Evolutionary conservation across 2,113 vertebrate genomes (phyloP).

Genomic region (Herpailurus yagouaroundi): DNA sequence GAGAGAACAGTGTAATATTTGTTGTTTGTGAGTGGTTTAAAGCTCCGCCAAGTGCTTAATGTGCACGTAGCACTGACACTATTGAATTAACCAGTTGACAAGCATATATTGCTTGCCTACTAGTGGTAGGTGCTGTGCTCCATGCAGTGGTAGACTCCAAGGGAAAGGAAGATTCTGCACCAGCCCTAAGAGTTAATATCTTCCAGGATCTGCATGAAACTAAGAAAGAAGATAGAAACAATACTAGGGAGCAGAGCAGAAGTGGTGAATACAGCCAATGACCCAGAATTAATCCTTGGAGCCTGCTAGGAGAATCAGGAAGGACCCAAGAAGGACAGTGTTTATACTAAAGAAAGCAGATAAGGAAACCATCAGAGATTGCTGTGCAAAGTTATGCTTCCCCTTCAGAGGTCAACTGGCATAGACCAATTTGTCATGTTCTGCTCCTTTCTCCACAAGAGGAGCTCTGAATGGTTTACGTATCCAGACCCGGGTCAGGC

Average conservation of each 20-base stretch:
- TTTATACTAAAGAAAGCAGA: constrained; percentile 81
- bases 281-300: constrained; percentile 41
- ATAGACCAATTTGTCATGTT: constrained; percentile 80
- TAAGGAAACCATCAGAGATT: constrained; percentile 78
- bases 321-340: constrained; percentile 47
- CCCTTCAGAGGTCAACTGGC: constrained; percentile 76
- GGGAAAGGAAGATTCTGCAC: background rate
- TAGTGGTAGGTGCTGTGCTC: background rate
- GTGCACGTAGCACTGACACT: background rate
- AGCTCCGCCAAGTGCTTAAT: background rate
- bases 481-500: constrained; percentile 77
- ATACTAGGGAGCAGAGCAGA: background rate
- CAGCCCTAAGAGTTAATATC: background rate
- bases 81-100: background rate
- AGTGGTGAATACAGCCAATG: constrained; percentile 55
- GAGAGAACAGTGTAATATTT: background rate
- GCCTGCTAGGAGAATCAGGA: constrained; percentile 50
- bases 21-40: background rate
- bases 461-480: constrained; percentile 56
- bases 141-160: background rate
- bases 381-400: constrained; percentile 72
- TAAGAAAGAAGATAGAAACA: constrained; percentile 37
- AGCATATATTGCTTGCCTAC: background rate
- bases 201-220: background rate
- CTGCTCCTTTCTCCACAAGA: constrained; percentile 36